Percentiles rank a stretch among this genome's conserved stretches.
These are phyloP conservation scores for Jordanella pulchra DNA, from an alignment of 2,797 vertebrate species.

Conservation along the genomic window DNA sequence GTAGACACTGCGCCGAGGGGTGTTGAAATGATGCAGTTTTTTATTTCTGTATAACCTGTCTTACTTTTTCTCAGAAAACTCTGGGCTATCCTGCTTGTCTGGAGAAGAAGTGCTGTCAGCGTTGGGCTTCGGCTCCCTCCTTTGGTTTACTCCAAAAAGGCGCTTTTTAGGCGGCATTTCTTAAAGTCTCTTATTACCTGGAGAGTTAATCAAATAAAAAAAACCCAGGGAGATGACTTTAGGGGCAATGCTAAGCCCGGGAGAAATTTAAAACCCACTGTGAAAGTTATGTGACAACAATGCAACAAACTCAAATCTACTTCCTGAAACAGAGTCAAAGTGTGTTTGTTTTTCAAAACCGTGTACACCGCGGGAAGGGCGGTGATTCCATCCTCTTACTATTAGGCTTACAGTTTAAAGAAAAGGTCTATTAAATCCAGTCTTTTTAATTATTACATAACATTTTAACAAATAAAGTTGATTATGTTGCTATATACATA, in stretches of 20 bases:
- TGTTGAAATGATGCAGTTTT: neutral
- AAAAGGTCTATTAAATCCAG: neutral
- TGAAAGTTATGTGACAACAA: conserved; percentile 51
- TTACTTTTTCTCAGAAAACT: conserved; percentile 74
- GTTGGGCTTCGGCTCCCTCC: conserved; percentile 61
- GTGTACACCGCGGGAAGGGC: neutral
- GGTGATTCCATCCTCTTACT: accelerated
- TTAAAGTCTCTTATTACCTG: neutral
- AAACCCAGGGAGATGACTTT: neutral
- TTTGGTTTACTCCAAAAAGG: conserved; percentile 53
- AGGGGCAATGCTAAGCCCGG: neutral
- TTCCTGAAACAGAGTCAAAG: conserved; percentile 55
- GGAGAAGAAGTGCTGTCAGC: conserved; percentile 48
- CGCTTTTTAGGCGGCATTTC: conserved; percentile 76
- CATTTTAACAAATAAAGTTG: neutral
- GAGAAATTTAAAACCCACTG: conserved; percentile 63
- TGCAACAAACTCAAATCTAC: conserved; percentile 49
- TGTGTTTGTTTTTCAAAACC: conserved; percentile 39
- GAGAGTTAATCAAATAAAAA: neutral
- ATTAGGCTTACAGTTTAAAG: neutral
- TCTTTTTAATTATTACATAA: neutral
- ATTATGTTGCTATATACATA: too few relatives aligned
- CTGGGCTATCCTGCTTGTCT: conserved; percentile 67
- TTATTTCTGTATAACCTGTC: neutral
- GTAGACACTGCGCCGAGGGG: neutral